phyloP scores from a whole-genome alignment of 2,797 vertebrate genomes.

The Channa striata region DNA sequence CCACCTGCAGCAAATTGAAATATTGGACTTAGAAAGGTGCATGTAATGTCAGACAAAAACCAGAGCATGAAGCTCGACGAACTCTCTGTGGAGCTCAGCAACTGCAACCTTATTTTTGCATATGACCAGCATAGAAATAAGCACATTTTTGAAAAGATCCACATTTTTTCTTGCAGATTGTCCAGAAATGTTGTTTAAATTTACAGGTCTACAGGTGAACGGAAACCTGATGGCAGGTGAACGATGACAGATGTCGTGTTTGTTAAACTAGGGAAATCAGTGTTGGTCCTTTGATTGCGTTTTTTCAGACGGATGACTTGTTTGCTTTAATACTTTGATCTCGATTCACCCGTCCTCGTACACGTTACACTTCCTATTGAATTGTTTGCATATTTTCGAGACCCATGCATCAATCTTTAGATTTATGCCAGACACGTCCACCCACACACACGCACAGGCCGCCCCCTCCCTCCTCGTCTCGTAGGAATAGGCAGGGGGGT shows the following conservation, averaged over 20 bases:
- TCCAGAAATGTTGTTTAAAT: background rate
- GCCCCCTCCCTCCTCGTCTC: background rate
- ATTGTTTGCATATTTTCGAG: background rate
- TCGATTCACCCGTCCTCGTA: background rate
- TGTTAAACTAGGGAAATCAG: background rate
- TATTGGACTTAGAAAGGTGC: too few relatives aligned
- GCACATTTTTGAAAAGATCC: too few relatives aligned
- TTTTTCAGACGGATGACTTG: background rate
- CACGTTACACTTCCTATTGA: background rate
- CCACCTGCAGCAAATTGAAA: too few relatives aligned
- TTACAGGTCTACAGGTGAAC: background rate
- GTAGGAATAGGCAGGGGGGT: background rate
- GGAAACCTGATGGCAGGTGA: background rate
- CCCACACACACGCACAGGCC: background rate
- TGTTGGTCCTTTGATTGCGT: background rate
- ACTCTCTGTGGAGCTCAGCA: too few relatives aligned
- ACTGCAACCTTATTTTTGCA: background rate
- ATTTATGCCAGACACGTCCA: background rate
- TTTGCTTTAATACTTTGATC: background rate
- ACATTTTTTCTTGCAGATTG: background rate
- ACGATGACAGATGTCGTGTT: background rate
- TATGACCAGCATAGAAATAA: background rate
- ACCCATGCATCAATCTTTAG: background rate
- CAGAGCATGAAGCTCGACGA: too few relatives aligned
- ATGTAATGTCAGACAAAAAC: too few relatives aligned